Base-by-base conservation (phyloP, 2,797 vertebrate species). In the Novumbra hubbsi region DNA sequence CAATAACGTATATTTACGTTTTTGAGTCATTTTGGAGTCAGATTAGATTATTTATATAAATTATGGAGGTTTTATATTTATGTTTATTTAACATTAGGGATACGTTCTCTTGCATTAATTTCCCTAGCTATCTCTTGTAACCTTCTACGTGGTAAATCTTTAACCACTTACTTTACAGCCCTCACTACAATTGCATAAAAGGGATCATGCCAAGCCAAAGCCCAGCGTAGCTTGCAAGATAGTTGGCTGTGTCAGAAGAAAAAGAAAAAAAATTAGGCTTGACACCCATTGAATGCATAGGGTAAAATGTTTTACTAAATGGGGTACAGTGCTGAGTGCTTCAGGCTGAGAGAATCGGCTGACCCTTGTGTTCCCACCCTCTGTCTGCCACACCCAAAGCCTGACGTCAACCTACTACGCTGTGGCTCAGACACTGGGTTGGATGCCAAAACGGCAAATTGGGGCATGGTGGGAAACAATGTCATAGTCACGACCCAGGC, bases 391-490 rank as follows among this genome's bases (percentile, higher is more conserved):
- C 21, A 57, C 82, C 81, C 83, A 73, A 76, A 77, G 84, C 79
- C 85, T 85, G 85, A 85, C 83, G 49, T 80, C 80, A 87, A 80
- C 72, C 38, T 60, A 24, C 55, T 21, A 78, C 72, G 81, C 76
- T 81, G 74, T 38, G 77, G 76, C 78, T 80, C 71, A 80, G 85
- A 91, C 89, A 90, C 88, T 88, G 86, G 90, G 81, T 76, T 4
- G 75, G 68, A 64, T 68, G 84, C 87, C 87, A 82, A 83, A 76
- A 81, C 78, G 86, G 4, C 21, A 50, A 73, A 89, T 75, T 89
- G 85, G 89, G 87, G 87, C 85, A 87, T 79, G 72, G 83, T 65
- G 55, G n/a, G 83, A 91, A 78, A 92, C 89, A 91, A 91, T 89
- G 86, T 78, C 71, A 21, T 30, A 84, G 83, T 87, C 73, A 80